Percentiles rank a stretch among this genome's conserved stretches.
Conservation (phyloP, 2,888 invertebrate genomes). For the Troilus luridus region DNA sequence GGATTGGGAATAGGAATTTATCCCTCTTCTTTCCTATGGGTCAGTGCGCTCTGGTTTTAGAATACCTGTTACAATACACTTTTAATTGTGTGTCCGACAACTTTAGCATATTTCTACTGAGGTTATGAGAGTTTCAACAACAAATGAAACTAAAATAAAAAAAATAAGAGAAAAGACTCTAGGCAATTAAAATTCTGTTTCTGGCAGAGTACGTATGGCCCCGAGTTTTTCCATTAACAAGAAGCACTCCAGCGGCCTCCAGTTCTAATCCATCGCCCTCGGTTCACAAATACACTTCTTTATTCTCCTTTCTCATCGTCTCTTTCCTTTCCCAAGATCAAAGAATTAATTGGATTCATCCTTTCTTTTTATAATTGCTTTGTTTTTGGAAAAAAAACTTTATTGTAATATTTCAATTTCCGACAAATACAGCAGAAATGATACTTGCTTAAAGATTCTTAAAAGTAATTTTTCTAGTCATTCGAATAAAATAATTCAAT, state of each 20-base stretch:
- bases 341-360: slow-evolving; percentile 39
- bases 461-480: not conserved
- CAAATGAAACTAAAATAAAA: not conserved
- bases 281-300: slow-evolving; percentile 26
- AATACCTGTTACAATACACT: not conserved
- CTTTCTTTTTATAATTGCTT: slow-evolving; percentile 20
- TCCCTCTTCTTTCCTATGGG: no score
- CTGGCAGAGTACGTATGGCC: not conserved
- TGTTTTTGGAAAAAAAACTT: not conserved
- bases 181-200: slow-evolving; percentile 23
- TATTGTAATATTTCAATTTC: not conserved
- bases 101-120: not conserved
- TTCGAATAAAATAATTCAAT: not conserved
- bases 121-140: not conserved
- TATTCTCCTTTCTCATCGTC: slow-evolving; percentile 13
- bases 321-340: not conserved
- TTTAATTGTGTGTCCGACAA: not conserved
- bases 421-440: not conserved
- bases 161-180: not conserved
- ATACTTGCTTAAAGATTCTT: not conserved
- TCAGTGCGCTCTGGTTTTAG: no score
- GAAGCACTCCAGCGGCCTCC: not conserved
- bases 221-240: slow-evolving; percentile 39
- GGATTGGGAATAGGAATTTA: no score
- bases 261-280: slow-evolving; percentile 25